phyloP scores from a whole-genome alignment of 1,140 invertebrate species.

The Brachionus koreanus region DNA sequence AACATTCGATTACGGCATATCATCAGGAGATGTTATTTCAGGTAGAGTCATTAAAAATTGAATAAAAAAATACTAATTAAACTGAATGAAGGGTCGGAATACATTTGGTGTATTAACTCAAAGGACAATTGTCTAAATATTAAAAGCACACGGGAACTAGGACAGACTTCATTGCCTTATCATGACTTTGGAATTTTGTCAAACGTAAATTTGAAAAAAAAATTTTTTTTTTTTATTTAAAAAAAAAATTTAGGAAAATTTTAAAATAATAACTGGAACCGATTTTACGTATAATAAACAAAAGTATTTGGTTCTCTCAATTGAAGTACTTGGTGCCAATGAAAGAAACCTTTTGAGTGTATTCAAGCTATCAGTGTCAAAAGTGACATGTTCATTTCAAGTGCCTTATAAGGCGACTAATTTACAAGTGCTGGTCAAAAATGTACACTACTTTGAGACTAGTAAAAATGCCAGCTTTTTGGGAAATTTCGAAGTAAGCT shows the following conservation, averaged over 20 bases:
- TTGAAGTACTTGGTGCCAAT: neutral
- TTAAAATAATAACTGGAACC: neutral
- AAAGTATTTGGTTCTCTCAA: neutral
- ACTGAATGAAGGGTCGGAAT: neutral
- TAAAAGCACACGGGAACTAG: neutral
- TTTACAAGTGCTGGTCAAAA: slow-evolving; percentile 15
- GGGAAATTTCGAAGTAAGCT: neutral
- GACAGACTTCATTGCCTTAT: neutral
- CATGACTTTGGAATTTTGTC: slow-evolving; percentile 9
- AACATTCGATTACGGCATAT: slow-evolving; percentile 26
- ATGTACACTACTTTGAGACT: neutral
- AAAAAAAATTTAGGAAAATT: neutral
- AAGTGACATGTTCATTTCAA: neutral
- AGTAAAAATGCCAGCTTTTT: slow-evolving; percentile 14
- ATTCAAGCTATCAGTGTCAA: slow-evolving; percentile 15
- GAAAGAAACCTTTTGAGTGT: neutral
- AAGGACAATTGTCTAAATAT: slow-evolving; percentile 13
- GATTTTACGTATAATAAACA: slow-evolving; percentile 1
- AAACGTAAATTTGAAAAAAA: neutral
- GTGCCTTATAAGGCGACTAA: neutral
- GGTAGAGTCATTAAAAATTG: too few relatives aligned
- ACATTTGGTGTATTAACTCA: slow-evolving; percentile 15
- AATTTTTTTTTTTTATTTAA: neutral
- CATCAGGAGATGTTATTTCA: neutral
- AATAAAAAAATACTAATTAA: too few relatives aligned